Evolutionary conservation across 2,888 invertebrate genomes (phyloP).

Genomic region (Drosophila niveifrons): DNA sequence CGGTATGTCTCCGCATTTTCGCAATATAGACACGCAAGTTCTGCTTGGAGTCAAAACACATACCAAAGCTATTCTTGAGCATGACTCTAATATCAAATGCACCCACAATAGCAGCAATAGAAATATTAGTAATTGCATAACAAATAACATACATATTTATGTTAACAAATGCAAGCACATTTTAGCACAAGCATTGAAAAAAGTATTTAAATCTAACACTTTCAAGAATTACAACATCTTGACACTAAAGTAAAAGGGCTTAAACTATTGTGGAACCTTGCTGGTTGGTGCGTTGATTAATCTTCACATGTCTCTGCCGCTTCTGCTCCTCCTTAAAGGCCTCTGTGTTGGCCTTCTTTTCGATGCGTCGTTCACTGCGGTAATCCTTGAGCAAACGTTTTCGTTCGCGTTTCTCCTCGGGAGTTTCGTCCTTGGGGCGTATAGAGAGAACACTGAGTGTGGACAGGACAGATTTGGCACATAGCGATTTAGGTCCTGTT

Average conservation of each 20-base stretch:
- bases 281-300: conserved; percentile 91
- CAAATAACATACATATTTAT: conserved; percentile 27
- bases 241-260: conserved; percentile 38
- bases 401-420: conserved; percentile 91
- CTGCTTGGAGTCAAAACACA: neutral
- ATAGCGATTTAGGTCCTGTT: conserved; percentile 87
- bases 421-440: conserved; percentile 91
- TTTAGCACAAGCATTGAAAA: conserved; percentile 4
- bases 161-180: conserved; percentile 13
- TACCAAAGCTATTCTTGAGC: neutral
- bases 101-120: neutral
- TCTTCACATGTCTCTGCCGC: conserved; percentile 90
- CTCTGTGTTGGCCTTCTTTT: conserved; percentile 92
- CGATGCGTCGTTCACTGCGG: conserved; percentile 91
- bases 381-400: conserved; percentile 93
- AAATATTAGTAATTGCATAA: neutral
- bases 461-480: conserved; percentile 89
- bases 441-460: conserved; percentile 89
- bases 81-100: neutral
- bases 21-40: neutral
- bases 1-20: neutral
- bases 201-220: conserved; percentile 32
- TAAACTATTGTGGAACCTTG: conserved; percentile 89
- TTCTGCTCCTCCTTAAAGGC: conserved; percentile 95
- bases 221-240: conserved; percentile 12